Evolutionary conservation across 2,888 invertebrate species (phyloP), one percentile per base, ranked within the genome.

Genomic region (Norana najaformis): DNA sequence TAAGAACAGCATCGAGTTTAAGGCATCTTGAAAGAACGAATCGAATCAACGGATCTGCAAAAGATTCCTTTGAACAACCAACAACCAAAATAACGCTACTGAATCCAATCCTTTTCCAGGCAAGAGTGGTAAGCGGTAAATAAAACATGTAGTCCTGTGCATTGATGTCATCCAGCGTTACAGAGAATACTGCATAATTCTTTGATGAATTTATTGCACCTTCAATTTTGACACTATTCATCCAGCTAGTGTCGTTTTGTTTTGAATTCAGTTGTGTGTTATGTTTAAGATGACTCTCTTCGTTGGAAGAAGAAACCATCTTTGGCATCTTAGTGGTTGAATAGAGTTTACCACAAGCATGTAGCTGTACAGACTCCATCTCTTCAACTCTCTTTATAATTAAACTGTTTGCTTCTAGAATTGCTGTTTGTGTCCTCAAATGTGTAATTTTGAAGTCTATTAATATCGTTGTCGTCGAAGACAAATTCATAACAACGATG

Each of bases 81-180:
- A 90, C 89, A 8, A 90, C 88, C 34, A 91, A 34, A 23, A 91
- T 88, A n/a, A 91, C 88, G 88, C 82, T 88, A 8, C 85, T 88
- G 53, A 89, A 91, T 47, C 90, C 90, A n/a, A 91, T 41, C 82
- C 90, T 85, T 35, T 89, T 88, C 91, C 91, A 91, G 14, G 91
- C 83, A 35, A 91, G 53, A 36, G 83, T 69, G 18, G 91, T 91
- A 34, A 91, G 89, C 13, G 91, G 91, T 13, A 91, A 53, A 89
- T 90, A 89, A 82, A 91, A 91, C 18, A 89, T 53, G 83, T 88
- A 91, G 34, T 39, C 37, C 8, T 88, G 14, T 82, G 90, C 82
- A 37, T 53, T 39, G 36, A n/a, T n/a, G n/a, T 38, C 53, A 34
- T 89, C 83, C 18, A 90, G 47, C 30, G 90, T 91, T 35, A 88